Evolutionary conservation across 1,140 invertebrate species (phyloP), one percentile per base, ranked within the genome.

Genomic region (Euura saliciscinereae): DNA sequence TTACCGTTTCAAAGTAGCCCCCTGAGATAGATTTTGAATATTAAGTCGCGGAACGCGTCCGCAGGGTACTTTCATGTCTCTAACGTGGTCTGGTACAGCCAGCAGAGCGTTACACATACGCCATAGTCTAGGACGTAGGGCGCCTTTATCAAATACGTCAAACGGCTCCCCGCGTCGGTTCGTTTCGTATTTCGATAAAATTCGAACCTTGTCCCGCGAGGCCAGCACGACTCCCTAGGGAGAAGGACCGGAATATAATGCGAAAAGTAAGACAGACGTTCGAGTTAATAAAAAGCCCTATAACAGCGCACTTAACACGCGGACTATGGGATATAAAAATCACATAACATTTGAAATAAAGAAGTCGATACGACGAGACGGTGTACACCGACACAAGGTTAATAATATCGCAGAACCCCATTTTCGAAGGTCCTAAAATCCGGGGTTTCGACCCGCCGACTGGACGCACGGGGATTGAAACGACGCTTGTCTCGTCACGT

Each of bases 401-500:
- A 4, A 11, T 59, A 59, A 59, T 59, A 59, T 59, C 3, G 51
- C 13, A n/a, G 13, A n/a, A 59, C 51, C 13, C 51, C 51, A 8
- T 59, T 28, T n/a, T 59, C 3, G 51, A 5, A n/a, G 6, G 5
- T 3, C 28, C 28, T 28, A 28, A 28, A 28, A 1, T 28, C 28
- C 28, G 28, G 51, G 8, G 8, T 6, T 59, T n/a, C 6, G 5
- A 8, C 13, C 13, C 51, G 51, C 51, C 51, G 51, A 59, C 51
- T 59, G 51, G 51, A 59, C 6, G 51, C 51, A 59, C 13, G 66
- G 43, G 66, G 28, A 67, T 42, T 67, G 10, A 67, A 67, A 67
- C 66, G 66, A 44, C 28, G 66, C 66, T 67, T 67, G 66, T 67
- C 43, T 67, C 42, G 43, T 67, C 66, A 67, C 66, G 13, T 28